These are phyloP conservation scores for Lamproptera curius DNA, from an alignment of 2,888 invertebrate species.

Conservation along the genomic window DNA sequence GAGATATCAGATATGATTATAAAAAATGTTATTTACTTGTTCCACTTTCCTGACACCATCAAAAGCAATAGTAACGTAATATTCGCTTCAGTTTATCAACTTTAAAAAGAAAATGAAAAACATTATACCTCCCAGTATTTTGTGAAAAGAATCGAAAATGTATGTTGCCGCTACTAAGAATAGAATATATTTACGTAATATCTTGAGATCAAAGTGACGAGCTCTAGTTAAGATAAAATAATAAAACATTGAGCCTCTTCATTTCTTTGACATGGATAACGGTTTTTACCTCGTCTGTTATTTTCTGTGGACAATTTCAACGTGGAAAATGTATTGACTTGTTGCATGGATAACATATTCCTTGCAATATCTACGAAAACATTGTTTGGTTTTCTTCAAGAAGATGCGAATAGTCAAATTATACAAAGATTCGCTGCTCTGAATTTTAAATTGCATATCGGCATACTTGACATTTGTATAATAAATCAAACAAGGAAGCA, in stretches of 20 bases:
- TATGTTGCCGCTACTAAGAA: conserved; percentile 32
- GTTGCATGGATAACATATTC: no score
- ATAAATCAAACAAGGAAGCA: background rate
- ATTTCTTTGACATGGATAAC: conserved; percentile 25
- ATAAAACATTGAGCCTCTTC: conserved; percentile 35
- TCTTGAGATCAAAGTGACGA: conserved; percentile 37
- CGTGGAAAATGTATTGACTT: no score
- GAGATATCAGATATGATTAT: no score
- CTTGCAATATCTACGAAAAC: no score
- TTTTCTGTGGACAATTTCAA: no score
- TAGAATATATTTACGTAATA: conserved; percentile 44
- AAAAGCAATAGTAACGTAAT: no score
- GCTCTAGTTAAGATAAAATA: conserved; percentile 28
- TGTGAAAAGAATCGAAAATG: conserved; percentile 27
- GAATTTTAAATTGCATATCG: conserved; percentile 26
- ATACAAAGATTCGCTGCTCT: conserved; percentile 35
- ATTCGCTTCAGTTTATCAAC: no score
- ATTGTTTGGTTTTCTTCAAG: no score
- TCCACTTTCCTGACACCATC: no score
- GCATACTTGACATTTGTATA: background rate
- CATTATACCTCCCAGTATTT: background rate
- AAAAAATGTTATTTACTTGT: background rate
- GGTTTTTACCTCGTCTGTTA: no score
- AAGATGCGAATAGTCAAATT: no score
- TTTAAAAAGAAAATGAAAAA: background rate